Conservation (phyloP, 2,797 vertebrate species). For the Scyliorhinus canicula region DNA sequence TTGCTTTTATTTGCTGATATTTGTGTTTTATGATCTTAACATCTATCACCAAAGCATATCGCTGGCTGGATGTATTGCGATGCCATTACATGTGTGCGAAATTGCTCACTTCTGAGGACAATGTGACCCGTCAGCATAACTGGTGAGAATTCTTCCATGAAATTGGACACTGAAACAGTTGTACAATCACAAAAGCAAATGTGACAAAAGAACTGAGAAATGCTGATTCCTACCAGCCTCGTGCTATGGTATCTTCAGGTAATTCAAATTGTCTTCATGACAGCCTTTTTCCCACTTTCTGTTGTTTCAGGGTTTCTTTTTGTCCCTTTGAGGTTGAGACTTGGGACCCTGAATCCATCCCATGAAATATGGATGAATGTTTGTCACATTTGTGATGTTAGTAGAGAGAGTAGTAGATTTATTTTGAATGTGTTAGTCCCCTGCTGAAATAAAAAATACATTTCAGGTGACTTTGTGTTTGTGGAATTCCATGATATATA, state of each 20-base stretch:
- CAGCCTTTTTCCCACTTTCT: not conserved
- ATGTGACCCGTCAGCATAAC: not conserved
- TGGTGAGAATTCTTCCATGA: not conserved
- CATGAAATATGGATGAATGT: not conserved
- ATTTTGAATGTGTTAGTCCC: not conserved
- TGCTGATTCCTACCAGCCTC: not conserved
- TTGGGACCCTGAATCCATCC: not conserved
- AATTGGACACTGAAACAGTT: not conserved
- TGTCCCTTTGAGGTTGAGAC: not conserved
- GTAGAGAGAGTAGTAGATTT: not conserved
- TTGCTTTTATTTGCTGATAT: not conserved
- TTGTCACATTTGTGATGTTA: not conserved
- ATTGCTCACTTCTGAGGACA: not conserved
- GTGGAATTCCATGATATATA: no score
- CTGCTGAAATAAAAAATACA: not conserved
- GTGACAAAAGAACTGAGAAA: not conserved
- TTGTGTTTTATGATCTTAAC: not conserved
- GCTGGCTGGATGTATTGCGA: not conserved
- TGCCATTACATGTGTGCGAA: not conserved
- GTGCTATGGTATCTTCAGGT: not conserved
- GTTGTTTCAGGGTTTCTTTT: not conserved
- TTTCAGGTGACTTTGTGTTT: not conserved
- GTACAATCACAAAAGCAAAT: not conserved
- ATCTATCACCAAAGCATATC: not conserved
- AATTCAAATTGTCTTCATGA: not conserved